Percentiles rank a stretch among this genome's conserved stretches.
These are phyloP conservation scores for Erebia palarica DNA, from an alignment of 2,888 invertebrate species.

Conservation along the genomic window DNA sequence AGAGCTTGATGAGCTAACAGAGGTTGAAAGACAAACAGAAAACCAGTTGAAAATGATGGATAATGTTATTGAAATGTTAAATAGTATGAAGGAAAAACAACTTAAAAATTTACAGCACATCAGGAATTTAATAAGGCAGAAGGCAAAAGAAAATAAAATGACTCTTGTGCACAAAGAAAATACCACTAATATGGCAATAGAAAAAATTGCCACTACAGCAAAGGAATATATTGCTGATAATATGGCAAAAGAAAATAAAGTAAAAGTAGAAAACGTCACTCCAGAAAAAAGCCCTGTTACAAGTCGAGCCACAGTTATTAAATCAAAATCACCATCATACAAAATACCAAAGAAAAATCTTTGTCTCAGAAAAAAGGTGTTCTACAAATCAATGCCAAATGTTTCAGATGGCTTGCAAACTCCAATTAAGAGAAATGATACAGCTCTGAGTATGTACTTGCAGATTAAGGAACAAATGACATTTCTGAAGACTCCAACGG, in stretches of 20 bases:
- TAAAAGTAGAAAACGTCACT: slow-evolving; percentile 40
- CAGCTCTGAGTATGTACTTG: slow-evolving; percentile 67
- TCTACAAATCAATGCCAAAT: slow-evolving; percentile 65
- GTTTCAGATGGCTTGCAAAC: slow-evolving; percentile 49
- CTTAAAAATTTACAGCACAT: slow-evolving; percentile 57
- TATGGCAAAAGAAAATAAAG: slow-evolving; percentile 18
- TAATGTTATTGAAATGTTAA: slow-evolving; percentile 53
- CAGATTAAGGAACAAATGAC: slow-evolving; percentile 69
- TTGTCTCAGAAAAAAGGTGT: slow-evolving; percentile 61
- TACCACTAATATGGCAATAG: slow-evolving; percentile 44
- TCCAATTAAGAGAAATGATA: slow-evolving; percentile 55
- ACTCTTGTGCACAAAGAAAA: no score
- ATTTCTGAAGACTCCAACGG: slow-evolving; percentile 65
- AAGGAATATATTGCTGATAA: not conserved
- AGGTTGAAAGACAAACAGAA: slow-evolving; percentile 57
- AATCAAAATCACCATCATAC: slow-evolving; percentile 64
- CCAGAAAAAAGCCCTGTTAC: slow-evolving; percentile 43
- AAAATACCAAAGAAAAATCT: slow-evolving; percentile 67
- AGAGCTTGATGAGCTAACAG: slow-evolving; percentile 56
- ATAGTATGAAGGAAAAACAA: slow-evolving; percentile 58
- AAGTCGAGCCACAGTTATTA: slow-evolving; percentile 57
- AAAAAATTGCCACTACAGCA: not conserved
- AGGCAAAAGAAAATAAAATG: slow-evolving; percentile 2
- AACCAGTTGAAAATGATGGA: slow-evolving; percentile 60
- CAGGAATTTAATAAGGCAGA: slow-evolving; percentile 45